Base-by-base conservation (phyloP, 2,797 vertebrate genomes). In the Sebastiscus albofasciatus region DNA sequence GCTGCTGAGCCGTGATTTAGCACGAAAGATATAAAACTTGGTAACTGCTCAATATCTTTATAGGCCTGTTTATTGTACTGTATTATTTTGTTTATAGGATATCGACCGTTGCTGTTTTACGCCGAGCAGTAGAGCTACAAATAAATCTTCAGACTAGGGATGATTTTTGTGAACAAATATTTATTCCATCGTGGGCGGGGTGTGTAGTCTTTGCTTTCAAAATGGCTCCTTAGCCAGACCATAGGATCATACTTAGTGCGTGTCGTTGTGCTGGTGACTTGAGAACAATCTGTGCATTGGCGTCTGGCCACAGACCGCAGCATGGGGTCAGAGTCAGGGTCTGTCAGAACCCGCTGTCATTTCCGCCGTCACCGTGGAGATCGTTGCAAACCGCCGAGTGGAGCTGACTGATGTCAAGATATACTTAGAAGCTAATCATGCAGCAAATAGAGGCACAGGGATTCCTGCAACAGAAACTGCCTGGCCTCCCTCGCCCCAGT, bases 401-500 rank as follows among this genome's bases (percentile, higher is more conserved):
- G 79, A 79, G 88, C 90, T 71, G 92, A 91, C 89, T 89, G 91
- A 93, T 91, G 93, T 92, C 88, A 87, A 90, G 90, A 94, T 92
- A 89, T 91, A 93, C 93, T 94, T 92, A 90, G 93, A 88, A 86
- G 85, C 91, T 93, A 94, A 93, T 92, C 92, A 93, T 92, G 94
- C 93, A 91, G 92, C 87, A 93, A 94, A 94, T 94, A 85, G 89
- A 91, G 87, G 90, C 81, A 10, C 86, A 52, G 83, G 87, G 85
- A 88, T 90, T 80, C 85, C 82, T 92, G 85, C 81, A 82, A 82
- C 75, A 85, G 81, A 81, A 90, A 83, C 79, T 81, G 91, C 89
- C 85, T 82, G 82, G 64, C 76, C 31, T 72, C 82, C 71, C 87
- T 84, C 79, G 29, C 79, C 84, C 82, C 84, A 85, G 72, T 81